Evolutionary conservation across 1,140 invertebrate species (phyloP), one percentile per base, ranked within the genome.

Genomic region (Phocides pigmalion): DNA sequence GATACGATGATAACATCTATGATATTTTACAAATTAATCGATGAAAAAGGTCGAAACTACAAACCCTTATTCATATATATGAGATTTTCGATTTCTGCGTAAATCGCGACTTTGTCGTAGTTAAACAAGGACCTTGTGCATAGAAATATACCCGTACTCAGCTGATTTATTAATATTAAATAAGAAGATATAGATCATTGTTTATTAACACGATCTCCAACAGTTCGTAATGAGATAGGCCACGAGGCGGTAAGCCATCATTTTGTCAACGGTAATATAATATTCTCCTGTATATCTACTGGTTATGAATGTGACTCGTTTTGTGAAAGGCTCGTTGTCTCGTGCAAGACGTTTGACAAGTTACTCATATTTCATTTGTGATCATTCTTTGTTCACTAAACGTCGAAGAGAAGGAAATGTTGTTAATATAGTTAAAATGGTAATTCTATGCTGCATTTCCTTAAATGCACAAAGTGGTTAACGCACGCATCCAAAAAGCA

Each of bases 241-340:
- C 12, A 20, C 32, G 28, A 39, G 28, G 32, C n/a, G 16, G 56
- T 4, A 37, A 20, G 44, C 25, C 46, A 20, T 47, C 32, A 61
- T 46, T 47, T 61, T 47, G 56, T 61, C 56, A 61, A 49, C 17
- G 42, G 56, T 61, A 61, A 61, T 47, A 25, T 28, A 46, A 46
- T 59, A 59, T 35, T 47, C 25, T 8, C 16, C 28, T 14, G 22
- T 46, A 58, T 6, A 58, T 46, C 17, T 32, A 47, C 42, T 47
- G 16, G 28, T 47, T 59, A 46, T 47, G 56, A 47, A 59, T 59
- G 28, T 20, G 28, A 32, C 15, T 46, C 25, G 54, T 8, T 25
- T 46, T 46, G 41, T 59, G 16, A 59, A 59, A 59, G 56, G 56
- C 56, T 14, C 12, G 17, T 17, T 37, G 19, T 58, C 37, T 58